These are phyloP conservation scores for Leistus spinibarbis DNA, from an alignment of 2,888 invertebrate species.

Conservation along the genomic window DNA sequence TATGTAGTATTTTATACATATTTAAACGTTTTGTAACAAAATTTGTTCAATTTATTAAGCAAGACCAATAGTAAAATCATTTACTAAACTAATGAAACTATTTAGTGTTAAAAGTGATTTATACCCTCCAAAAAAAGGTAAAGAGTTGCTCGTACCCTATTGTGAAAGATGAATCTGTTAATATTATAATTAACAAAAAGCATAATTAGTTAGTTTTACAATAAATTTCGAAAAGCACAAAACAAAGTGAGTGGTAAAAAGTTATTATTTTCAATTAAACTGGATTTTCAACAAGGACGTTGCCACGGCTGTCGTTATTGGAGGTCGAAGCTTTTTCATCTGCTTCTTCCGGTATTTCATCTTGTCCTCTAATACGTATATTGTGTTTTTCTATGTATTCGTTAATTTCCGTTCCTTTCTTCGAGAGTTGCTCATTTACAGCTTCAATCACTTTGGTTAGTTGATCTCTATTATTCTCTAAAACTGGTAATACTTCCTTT, in stretches of 20 bases:
- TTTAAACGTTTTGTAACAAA: too few relatives aligned
- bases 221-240: not conserved
- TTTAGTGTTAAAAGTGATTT: too few relatives aligned
- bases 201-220: not conserved
- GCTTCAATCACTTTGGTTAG: slow-evolving; percentile 78
- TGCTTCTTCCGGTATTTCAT: slow-evolving; percentile 54
- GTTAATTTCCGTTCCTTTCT: slow-evolving; percentile 89
- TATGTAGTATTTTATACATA: too few relatives aligned
- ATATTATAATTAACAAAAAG: not conserved
- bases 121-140: too few relatives aligned
- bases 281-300: slow-evolving; percentile 52
- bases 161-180: not conserved
- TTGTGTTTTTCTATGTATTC: slow-evolving; percentile 90
- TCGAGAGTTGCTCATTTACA: slow-evolving; percentile 79
- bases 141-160: not conserved
- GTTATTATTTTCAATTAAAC: slow-evolving; percentile 8
- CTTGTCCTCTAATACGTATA: slow-evolving; percentile 79
- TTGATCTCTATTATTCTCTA: slow-evolving; percentile 79
- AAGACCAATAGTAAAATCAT: too few relatives aligned
- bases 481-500: slow-evolving; percentile 85
- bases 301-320: slow-evolving; percentile 51
- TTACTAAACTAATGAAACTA: too few relatives aligned
- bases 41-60: too few relatives aligned
- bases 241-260: not conserved
- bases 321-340: slow-evolving; percentile 44